Evolutionary conservation across 2,113 vertebrate species (phyloP), one percentile per base, ranked within the genome.

Genomic region (Prolemur simus): DNA sequence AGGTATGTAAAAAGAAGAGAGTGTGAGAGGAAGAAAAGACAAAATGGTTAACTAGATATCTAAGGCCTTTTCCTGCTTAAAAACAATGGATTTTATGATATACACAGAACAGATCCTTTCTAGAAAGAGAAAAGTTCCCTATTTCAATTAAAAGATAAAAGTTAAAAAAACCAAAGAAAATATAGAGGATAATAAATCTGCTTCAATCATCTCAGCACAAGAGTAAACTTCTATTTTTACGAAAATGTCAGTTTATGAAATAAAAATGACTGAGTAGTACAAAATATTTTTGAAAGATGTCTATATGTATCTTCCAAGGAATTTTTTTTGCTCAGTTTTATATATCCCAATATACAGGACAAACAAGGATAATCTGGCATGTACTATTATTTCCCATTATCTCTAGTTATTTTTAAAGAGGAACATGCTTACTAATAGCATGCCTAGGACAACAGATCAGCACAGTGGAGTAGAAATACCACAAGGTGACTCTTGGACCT

Each of bases 171-270:
- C 68, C 23, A 82, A 71, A 74, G 10, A 76, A 93, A 82, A 21
- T 37, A 3, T 45, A 3, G n/a, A 91, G 8, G 56, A n/a, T 15
- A 90, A 77, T 71, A 71, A 90, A 92, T 83, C 9, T 25, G 54
- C 4, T 76, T 83, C 20, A 81, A 3, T 82, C 25, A 54, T 77
- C 29, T 89, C 34, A 94, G 18, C 25, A 47, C 17, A 34, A 66
- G 4, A 58, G 60, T 80, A 85, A 74, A 56, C 54, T 90, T 27
- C 47, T 68, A 77, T 42, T 95, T 87, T 82, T 64, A 82, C 42
- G 42, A 17, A 80, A 91, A 78, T 52, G 23, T 15, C 47, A 91
- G n/a, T 39, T 95, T 83, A 96, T 80, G 42, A 97, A 80, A 93
- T 87, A 58, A 90, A 78, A 82, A 91, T 95, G 47, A 92, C 60